These are phyloP conservation scores for Hyperopisus bebe DNA, from an alignment of 2,113 vertebrate species.

Conservation along the genomic window DNA sequence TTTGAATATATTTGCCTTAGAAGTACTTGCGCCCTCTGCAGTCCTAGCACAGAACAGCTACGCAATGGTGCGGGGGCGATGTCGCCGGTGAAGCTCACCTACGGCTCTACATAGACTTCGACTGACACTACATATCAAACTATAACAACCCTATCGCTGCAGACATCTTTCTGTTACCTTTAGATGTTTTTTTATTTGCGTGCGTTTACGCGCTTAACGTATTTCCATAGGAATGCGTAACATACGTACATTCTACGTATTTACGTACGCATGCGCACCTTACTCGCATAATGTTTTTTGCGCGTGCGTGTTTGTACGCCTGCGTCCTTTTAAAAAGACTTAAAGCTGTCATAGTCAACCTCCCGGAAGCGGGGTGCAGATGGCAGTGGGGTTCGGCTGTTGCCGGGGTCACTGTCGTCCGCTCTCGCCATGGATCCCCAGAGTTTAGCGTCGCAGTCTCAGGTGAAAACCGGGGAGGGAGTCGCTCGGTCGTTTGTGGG, in stretches of 20 bases:
- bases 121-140: neutral
- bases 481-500: neutral
- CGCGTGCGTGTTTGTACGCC: neutral
- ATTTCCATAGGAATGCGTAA: neutral
- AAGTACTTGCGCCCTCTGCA: neutral
- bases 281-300: neutral
- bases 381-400: neutral
- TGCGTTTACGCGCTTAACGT: neutral
- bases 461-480: neutral
- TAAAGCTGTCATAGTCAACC: neutral
- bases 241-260: neutral
- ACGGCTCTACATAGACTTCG: neutral
- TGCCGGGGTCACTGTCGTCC: neutral
- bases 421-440: neutral
- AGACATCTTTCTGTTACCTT: neutral
- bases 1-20: neutral
- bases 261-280: neutral
- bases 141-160: neutral
- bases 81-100: neutral
- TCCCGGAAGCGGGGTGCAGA: neutral
- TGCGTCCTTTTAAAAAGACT: neutral
- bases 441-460: neutral
- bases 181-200: neutral
- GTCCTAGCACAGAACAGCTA: neutral
- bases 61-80: neutral